Base-by-base conservation (phyloP, 2,797 vertebrate species). In the Anguilla pacifica region DNA sequence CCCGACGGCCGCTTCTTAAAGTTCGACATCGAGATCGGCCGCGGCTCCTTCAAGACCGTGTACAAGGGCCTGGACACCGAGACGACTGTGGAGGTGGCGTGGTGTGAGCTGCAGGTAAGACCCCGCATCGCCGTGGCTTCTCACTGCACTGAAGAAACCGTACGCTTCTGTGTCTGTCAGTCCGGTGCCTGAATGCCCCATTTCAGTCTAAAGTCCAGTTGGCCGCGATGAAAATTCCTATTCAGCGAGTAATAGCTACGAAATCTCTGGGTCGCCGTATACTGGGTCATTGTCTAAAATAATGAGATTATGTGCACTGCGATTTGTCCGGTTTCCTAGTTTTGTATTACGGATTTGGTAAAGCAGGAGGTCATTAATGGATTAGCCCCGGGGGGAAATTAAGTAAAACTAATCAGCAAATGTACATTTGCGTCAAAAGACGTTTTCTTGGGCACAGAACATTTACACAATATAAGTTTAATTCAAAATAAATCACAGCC, bases 31-130 rank as follows among this genome's bases (percentile, higher is more conserved):
- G 99, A 99, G 95, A 98, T 99, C 2, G 99, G 98, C 91, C 96
- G 98, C 89, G 99, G 99, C 53, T 99, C 99, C 83, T 99, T 99
- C 92, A 99, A 99, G 96, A 99, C 98, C 0, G 98, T 99, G 43
- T 99, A 99, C 95, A 99, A 99, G 92, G 99, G 99, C 11, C 95
- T 99, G 93, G 98, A 99, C 92, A 99, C 98, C 0, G 99, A 99
- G 91, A 99, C 99, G 6, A 99, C 98, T 0, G 99, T 99, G 95
- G 99, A 99, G 90, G 99, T 99, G 31, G 99, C 99, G 1, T 99
- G 99, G 99, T 99, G 99, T 85, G 99, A 99, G 90, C 96, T 99
- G 59, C 99, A 99, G 98, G 99, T 99, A 97, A 96, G 93, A 86
- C 79, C 49, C 51, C 93, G 90, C 87, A 61, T 53, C 91, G 91